Evolutionary conservation across 2,113 vertebrate species (phyloP).

Genomic region (Rhagologus leucostigma): DNA sequence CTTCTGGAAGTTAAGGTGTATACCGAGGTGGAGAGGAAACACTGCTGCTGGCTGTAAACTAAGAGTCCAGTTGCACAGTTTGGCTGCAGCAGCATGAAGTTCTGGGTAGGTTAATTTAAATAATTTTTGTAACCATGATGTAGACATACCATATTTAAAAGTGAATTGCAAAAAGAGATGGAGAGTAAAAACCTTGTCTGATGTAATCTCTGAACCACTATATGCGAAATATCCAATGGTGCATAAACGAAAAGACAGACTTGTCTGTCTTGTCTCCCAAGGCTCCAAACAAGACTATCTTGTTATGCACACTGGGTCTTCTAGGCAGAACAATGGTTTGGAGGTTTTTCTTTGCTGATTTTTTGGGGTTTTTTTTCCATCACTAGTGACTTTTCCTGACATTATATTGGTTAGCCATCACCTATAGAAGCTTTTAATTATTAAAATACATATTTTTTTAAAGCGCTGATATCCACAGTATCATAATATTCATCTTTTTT

Average conservation of each 20-base stretch:
- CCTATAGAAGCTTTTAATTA: background rate
- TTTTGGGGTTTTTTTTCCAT: accelerated
- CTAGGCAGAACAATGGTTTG: background rate
- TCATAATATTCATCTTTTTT: background rate
- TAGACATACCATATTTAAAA: background rate
- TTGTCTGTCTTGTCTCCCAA: background rate
- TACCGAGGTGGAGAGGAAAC: background rate
- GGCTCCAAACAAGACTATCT: background rate
- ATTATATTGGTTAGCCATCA: background rate
- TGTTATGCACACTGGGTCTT: background rate
- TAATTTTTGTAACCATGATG: background rate
- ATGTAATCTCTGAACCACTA: background rate
- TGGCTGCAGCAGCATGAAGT: background rate
- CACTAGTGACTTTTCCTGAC: background rate
- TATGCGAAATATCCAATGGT: background rate
- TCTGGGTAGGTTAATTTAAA: background rate
- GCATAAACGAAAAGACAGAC: background rate
- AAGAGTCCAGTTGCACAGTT: background rate
- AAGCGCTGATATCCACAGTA: background rate
- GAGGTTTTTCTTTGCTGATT: background rate
- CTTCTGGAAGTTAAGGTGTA: background rate
- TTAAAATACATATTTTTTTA: background rate
- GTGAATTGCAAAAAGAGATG: background rate
- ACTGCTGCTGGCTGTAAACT: background rate
- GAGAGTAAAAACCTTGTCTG: background rate